Conservation (phyloP, 2,888 invertebrate genomes). For the Lasius fuliginosus region DNA sequence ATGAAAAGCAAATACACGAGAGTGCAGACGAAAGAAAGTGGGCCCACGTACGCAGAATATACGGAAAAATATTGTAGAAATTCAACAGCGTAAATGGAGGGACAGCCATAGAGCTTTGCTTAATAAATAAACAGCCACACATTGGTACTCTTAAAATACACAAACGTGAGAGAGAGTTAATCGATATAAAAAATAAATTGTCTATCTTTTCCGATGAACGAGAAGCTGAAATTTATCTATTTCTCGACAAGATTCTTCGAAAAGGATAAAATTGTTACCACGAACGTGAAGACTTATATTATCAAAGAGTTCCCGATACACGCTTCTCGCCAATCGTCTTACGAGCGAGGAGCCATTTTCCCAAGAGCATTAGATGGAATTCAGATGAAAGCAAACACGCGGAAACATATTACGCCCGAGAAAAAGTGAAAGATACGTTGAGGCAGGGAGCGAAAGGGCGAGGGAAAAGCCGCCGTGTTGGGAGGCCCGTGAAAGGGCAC, state of each 20-base stretch:
- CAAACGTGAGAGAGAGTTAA: neutral
- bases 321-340: slow-evolving; percentile 18
- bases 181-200: neutral
- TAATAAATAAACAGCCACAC: neutral
- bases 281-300: slow-evolving; percentile 9
- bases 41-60: slow-evolving; percentile 8
- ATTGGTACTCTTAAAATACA: neutral
- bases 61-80: slow-evolving; percentile 41
- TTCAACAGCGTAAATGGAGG: slow-evolving; percentile 21
- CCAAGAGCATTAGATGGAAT: slow-evolving; percentile 50
- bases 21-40: slow-evolving; percentile 53
- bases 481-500: slow-evolving; percentile 66
- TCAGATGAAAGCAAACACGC: slow-evolving; percentile 54
- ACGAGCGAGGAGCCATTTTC: slow-evolving; percentile 35
- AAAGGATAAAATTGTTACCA: slow-evolving; percentile 15
- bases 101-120: neutral
- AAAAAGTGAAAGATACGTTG: slow-evolving; percentile 32
- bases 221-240: slow-evolving; percentile 1
- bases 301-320: slow-evolving; percentile 21
- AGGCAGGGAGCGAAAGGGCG: slow-evolving; percentile 38
- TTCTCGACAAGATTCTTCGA: neutral
- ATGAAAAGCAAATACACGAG: slow-evolving; percentile 58
- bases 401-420: slow-evolving; percentile 39
- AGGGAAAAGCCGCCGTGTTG: slow-evolving; percentile 50
- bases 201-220: neutral